Conservation (phyloP, 2,888 invertebrate genomes). For the Druceiella hillmani region DNA sequence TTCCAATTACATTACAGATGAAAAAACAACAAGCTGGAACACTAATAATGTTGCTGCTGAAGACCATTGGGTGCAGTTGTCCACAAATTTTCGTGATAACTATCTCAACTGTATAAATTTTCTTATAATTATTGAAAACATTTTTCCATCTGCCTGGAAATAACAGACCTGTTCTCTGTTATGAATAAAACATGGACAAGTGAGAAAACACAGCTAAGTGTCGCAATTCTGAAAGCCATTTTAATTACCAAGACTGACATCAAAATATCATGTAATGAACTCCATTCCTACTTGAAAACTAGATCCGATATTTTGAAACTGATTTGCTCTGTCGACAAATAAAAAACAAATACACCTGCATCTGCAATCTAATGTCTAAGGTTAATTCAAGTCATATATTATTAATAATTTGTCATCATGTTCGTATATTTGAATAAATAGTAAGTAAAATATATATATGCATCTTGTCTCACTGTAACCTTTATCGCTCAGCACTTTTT, state of each 20-base stretch:
- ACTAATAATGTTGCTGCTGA: conserved; percentile 25
- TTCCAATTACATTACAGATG: conserved; percentile 24
- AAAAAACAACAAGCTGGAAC: conserved; percentile 28
- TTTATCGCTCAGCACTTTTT: no score
- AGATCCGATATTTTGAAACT: conserved; percentile 17
- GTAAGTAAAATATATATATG: no score
- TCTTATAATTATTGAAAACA: conserved; percentile 17
- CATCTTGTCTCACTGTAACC: no score
- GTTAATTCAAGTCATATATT: no score
- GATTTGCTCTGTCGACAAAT: conserved; percentile 16
- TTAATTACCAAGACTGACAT: conserved; percentile 18
- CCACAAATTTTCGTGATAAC: conserved; percentile 16
- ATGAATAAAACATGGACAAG: conserved; percentile 20
- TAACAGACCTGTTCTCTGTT: conserved; percentile 14
- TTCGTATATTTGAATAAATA: no score
- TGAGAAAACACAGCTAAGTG: conserved; percentile 22
- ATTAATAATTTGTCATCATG: no score
- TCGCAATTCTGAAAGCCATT: conserved; percentile 21
- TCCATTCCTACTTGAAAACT: conserved; percentile 17
- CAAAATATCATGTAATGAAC: conserved; percentile 15
- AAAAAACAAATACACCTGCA: no score
- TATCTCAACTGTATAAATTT: conserved; percentile 17
- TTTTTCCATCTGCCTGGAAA: conserved; percentile 15
- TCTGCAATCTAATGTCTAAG: no score
- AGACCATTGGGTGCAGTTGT: conserved; percentile 25